These are phyloP conservation scores for Neocloeon triangulifer DNA, from an alignment of 1,140 invertebrate genomes.

Conservation along the genomic window DNA sequence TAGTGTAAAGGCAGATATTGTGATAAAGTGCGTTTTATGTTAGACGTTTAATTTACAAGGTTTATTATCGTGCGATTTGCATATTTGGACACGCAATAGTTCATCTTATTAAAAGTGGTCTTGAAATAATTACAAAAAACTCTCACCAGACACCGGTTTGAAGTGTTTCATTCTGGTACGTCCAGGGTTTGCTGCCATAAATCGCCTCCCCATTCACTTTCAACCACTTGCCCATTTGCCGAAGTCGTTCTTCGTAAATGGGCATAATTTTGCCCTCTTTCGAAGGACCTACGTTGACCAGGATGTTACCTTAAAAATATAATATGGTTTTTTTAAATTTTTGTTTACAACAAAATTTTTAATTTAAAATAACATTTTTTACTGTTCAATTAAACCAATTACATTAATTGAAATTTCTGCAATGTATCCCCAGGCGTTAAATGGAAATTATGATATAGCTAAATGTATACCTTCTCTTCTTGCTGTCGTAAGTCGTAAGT, in stretches of 20 bases:
- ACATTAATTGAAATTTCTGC: constrained; percentile 11
- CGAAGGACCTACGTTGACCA: constrained; percentile 81
- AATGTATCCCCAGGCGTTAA: no score
- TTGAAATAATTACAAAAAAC: no score
- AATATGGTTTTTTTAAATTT: constrained; percentile 4
- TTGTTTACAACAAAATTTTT: background rate
- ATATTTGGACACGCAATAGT: no score
- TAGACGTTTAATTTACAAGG: no score
- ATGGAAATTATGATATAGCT: no score
- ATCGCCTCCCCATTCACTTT: constrained; percentile 71
- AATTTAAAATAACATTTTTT: constrained; percentile 7
- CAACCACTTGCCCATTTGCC: constrained; percentile 28
- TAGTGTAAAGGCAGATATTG: no score
- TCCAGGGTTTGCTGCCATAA: constrained; percentile 57
- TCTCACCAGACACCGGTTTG: constrained; percentile 39
- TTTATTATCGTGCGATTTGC: no score
- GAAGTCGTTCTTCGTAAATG: constrained; percentile 73
- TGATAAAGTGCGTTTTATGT: no score
- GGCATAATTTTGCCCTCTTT: constrained; percentile 68
- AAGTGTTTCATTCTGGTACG: constrained; percentile 57
- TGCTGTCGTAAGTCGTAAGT: no score
- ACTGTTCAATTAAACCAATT: constrained; percentile 20
- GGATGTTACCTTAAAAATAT: constrained; percentile 40
- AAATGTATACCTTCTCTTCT: no score
- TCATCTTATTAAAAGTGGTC: no score